Percentiles rank a stretch among this genome's conserved stretches.
These are phyloP conservation scores for Trichogramma dendrolimi DNA, from an alignment of 2,888 invertebrate species.

Conservation along the genomic window DNA sequence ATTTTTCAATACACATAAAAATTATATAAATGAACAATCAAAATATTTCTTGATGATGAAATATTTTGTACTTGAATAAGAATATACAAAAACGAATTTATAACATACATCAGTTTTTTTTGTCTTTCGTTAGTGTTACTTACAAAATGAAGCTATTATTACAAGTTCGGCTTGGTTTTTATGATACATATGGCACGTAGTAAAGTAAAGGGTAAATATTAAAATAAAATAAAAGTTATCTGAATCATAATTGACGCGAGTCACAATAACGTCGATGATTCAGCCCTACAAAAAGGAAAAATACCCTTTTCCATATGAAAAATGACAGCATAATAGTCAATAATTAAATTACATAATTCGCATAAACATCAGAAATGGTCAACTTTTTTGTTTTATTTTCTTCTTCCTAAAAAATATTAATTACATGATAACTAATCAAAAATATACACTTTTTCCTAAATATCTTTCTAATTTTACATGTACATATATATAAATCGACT, in stretches of 20 bases:
- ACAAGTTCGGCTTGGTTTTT: neutral
- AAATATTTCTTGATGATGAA: too few species aligned
- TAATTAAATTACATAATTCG: constrained; percentile 20
- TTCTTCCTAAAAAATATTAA: constrained; percentile 27
- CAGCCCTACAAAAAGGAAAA: constrained; percentile 14
- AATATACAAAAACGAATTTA: neutral
- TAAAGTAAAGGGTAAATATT: constrained; percentile 22
- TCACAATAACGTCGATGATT: constrained; percentile 16
- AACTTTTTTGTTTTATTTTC: constrained; percentile 21
- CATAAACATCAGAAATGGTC: constrained; percentile 25
- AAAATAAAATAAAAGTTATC: constrained; percentile 8
- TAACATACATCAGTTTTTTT: constrained; percentile 5
- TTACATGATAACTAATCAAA: constrained; percentile 29
- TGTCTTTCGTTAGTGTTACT: constrained; percentile 1
- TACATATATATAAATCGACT: constrained; percentile 29
- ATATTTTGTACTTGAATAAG: neutral
- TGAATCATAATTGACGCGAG: constrained; percentile 23
- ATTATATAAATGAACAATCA: too few species aligned
- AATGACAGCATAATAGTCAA: constrained; percentile 3
- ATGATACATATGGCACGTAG: constrained; percentile 25
- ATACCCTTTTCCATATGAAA: constrained; percentile 12
- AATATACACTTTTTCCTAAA: constrained; percentile 29
- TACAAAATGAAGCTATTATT: constrained; percentile 1
- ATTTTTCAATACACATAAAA: neutral
- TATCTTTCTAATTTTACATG: constrained; percentile 27